Evolutionary conservation across 2,888 invertebrate species (phyloP).

Genomic region (Copidosoma aretas): DNA sequence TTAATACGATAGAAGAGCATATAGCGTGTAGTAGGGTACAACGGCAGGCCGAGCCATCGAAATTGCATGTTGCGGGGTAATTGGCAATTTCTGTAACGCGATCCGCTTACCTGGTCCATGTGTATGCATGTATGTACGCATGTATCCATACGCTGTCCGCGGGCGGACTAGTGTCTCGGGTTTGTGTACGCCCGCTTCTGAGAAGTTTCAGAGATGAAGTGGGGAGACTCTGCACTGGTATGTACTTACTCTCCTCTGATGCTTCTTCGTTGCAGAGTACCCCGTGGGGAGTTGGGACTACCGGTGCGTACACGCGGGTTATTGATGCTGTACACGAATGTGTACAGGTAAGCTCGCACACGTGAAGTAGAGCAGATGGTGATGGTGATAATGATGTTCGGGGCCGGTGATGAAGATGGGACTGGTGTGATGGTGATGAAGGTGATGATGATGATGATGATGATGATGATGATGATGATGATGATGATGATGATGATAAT

Average conservation of each 20-base stretch:
- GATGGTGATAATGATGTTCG: neutral
- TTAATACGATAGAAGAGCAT: slow-evolving; percentile 49
- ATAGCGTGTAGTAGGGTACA: slow-evolving; percentile 22
- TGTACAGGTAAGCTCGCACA: neutral
- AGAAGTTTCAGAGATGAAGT: neutral
- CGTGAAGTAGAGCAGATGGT: neutral
- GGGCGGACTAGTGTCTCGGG: slow-evolving; percentile 18
- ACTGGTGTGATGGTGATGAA: too few relatives aligned
- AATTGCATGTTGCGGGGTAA: slow-evolving; percentile 57
- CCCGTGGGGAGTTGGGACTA: too few relatives aligned
- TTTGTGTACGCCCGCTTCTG: neutral
- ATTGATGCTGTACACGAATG: neutral
- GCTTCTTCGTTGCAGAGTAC: neutral
- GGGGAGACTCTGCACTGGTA: neutral
- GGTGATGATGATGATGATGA: neutral
- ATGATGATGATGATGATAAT: neutral
- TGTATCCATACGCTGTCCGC: slow-evolving; percentile 21
- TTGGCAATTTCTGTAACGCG: slow-evolving; percentile 58
- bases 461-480: neutral
- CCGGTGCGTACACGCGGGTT: neutral
- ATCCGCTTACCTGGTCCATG: slow-evolving; percentile 47
- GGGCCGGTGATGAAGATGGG: too few relatives aligned
- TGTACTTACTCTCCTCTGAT: too few relatives aligned
- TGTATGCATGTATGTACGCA: too few relatives aligned
- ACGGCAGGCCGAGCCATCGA: slow-evolving; percentile 40